phyloP scores from a whole-genome alignment of 2,888 invertebrate genomes.

The Acrocera orbiculus region DNA sequence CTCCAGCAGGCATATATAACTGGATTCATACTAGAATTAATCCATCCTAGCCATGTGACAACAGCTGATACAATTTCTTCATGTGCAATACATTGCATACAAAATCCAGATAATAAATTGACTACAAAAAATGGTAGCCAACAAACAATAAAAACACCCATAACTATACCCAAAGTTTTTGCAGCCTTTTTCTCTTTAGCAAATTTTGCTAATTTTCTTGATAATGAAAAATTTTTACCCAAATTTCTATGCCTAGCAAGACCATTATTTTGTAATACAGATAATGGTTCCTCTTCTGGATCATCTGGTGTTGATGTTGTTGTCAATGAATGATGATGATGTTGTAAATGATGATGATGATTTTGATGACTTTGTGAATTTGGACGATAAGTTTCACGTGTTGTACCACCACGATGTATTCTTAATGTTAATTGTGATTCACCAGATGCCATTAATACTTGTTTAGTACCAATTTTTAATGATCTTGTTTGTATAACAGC shows the following conservation, averaged over 20 bases:
- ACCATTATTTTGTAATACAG: constrained; percentile 61
- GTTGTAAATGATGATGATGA: constrained; percentile 7
- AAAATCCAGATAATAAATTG: constrained; percentile 80
- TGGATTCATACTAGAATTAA: constrained; percentile 92
- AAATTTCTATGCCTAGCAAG: constrained; percentile 51
- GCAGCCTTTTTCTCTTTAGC: constrained; percentile 97
- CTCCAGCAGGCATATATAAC: constrained; percentile 98
- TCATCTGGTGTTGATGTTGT: constrained; percentile 50
- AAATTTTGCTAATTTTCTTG: constrained; percentile 83
- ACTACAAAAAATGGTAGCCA: constrained; percentile 97
- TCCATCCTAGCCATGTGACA: constrained; percentile 90
- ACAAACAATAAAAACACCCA: constrained; percentile 92
- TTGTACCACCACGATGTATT: constrained; percentile 81
- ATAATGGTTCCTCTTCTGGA: constrained; percentile 47
- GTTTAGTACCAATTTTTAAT: constrained; percentile 78
- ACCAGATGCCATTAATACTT: constrained; percentile 68
- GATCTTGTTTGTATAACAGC: constrained; percentile 85
- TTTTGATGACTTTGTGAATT: background rate
- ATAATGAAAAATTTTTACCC: constrained; percentile 80
- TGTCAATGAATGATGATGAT: constrained; percentile 21
- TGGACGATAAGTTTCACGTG: constrained; percentile 36
- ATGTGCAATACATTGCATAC: constrained; percentile 69
- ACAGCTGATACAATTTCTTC: constrained; percentile 75
- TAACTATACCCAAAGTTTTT: constrained; percentile 89
- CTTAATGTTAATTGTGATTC: constrained; percentile 75